Percentiles rank a stretch among this genome's conserved stretches.
Conservation (phyloP, 1,140 invertebrate genomes). For the Linepithema humile region DNA sequence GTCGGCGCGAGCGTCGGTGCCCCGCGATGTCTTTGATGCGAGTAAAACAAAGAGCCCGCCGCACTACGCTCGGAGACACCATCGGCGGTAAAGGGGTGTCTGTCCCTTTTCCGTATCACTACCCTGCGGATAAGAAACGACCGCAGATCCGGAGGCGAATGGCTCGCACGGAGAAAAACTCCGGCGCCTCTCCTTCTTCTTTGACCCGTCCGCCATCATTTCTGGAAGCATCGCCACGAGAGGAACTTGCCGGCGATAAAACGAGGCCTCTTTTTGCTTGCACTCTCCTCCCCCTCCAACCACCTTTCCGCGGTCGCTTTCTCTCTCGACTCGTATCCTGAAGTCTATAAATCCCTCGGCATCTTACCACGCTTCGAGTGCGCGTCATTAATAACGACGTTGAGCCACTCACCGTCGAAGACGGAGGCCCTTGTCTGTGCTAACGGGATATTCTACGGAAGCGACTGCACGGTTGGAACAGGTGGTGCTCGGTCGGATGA, state of each 20-base stretch:
- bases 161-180: constrained; percentile 35
- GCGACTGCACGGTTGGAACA: neutral
- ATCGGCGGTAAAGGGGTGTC: neutral
- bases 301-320: constrained; percentile 4
- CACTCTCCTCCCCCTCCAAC: constrained; percentile 18
- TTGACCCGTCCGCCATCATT: constrained; percentile 60
- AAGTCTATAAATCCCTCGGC: constrained; percentile 70
- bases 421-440: constrained; percentile 23
- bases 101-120: constrained; percentile 11
- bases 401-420: constrained; percentile 58
- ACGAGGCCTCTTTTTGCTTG: constrained; percentile 72
- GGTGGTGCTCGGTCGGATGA: constrained; percentile 18
- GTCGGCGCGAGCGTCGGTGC: constrained; percentile 2
- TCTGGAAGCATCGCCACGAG: constrained; percentile 64
- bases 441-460: neutral
- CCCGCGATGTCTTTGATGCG: constrained; percentile 36
- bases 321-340: constrained; percentile 53
- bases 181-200: neutral
- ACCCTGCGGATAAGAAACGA: constrained; percentile 23
- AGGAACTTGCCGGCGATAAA: constrained; percentile 71
- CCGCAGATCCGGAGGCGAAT: constrained; percentile 40
- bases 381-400: constrained; percentile 76
- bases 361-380: constrained; percentile 67
- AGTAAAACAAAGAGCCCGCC: constrained; percentile 27
- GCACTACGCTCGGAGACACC: neutral